phyloP scores from a whole-genome alignment of 2,113 vertebrate species.

The Proterorhinus semilunaris region DNA sequence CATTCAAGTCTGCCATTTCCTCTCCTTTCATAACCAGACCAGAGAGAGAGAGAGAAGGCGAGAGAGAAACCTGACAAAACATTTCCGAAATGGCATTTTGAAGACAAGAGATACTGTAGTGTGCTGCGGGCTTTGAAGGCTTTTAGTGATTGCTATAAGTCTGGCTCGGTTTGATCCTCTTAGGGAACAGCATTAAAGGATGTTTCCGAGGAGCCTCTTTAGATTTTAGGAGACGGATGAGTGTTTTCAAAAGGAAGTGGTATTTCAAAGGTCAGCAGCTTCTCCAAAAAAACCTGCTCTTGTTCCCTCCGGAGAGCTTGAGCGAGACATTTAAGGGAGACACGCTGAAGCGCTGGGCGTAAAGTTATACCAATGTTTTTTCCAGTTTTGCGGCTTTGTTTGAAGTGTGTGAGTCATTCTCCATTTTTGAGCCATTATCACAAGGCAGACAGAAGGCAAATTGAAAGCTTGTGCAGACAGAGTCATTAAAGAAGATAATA shows the following conservation, averaged over 20 bases:
- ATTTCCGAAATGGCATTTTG: conserved; percentile 23
- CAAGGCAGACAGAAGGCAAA: not conserved
- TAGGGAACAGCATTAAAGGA: conserved; percentile 41
- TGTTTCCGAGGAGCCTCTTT: conserved; percentile 35
- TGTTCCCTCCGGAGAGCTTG: conserved; percentile 32
- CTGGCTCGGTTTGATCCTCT: conserved; percentile 55
- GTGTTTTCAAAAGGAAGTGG: conserved; percentile 42
- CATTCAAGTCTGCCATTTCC: not conserved
- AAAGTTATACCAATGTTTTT: conserved; percentile 29
- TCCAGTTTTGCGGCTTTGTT: conserved; percentile 17
- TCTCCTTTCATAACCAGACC: not conserved
- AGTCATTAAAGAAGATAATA: not conserved
- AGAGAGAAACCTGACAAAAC: conserved; percentile 10
- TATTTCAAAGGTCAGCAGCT: conserved; percentile 58
- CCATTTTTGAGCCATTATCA: not conserved
- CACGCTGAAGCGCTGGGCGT: conserved; percentile 22
- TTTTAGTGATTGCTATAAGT: conserved; percentile 34
- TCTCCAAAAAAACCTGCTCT: conserved; percentile 29
- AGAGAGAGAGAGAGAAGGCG: not conserved
- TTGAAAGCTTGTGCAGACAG: not conserved
- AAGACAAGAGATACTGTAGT: conserved; percentile 28
- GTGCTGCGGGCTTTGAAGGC: conserved; percentile 33
- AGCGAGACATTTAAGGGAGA: conserved; percentile 33
- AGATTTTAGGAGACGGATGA: conserved; percentile 38
- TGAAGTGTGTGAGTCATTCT: conserved; percentile 19